phyloP scores from a whole-genome alignment of 2,113 vertebrate species.

The Daboia siamensis region DNA sequence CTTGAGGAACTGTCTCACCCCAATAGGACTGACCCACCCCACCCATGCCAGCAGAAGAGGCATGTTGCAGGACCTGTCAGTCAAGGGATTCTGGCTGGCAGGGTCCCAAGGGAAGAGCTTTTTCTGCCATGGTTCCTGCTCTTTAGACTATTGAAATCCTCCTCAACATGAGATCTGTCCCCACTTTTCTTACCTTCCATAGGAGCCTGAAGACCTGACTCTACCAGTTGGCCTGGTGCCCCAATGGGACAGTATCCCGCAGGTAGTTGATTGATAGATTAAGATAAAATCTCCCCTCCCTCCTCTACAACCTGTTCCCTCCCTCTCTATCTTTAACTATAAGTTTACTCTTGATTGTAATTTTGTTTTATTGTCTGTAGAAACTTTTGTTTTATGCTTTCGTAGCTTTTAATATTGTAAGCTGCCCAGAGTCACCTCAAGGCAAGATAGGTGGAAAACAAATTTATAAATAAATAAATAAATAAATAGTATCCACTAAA shows the following conservation, averaged over 20 bases:
- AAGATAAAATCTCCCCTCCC: background rate
- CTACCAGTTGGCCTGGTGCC: background rate
- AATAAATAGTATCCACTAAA: background rate
- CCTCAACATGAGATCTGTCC: background rate
- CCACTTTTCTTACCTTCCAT: background rate
- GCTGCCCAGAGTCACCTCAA: background rate
- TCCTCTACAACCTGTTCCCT: background rate
- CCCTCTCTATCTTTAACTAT: background rate
- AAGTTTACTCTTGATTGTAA: no score
- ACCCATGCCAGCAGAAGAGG: no score
- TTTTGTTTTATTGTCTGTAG: no score
- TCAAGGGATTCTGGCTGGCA: background rate
- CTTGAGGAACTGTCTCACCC: no score
- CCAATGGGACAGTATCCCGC: background rate
- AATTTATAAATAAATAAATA: background rate
- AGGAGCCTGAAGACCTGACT: background rate
- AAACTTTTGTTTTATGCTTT: no score
- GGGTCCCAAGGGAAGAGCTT: background rate
- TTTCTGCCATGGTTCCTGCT: no score
- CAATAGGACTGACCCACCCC: no score
- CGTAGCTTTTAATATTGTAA: background rate
- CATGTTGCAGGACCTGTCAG: background rate
- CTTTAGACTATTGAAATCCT: background rate
- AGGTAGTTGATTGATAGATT: background rate
- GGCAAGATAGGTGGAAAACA: background rate